Percentiles rank a stretch among this genome's conserved stretches.
phyloP scores from a whole-genome alignment of 2,888 invertebrate genomes.

The Rotaria magnacalcarata region DNA sequence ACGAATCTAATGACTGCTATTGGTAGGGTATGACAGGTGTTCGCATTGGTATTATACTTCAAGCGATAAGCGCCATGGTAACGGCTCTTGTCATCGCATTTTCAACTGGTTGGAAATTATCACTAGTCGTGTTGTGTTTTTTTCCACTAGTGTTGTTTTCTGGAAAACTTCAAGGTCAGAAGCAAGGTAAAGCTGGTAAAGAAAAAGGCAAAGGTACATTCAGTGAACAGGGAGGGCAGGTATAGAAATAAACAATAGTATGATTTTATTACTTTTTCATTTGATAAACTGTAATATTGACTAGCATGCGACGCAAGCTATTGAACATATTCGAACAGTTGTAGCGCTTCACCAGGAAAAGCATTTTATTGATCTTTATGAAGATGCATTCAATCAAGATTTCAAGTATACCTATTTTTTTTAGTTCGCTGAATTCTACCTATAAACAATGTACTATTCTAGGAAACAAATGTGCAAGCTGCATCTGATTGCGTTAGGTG shows the following conservation, averaged over 20 bases:
- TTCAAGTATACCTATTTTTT: neutral
- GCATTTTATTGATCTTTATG: constrained; percentile 49
- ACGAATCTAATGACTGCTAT: too few relatives aligned
- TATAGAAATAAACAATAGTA: neutral
- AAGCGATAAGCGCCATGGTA: neutral
- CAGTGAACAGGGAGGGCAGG: neutral
- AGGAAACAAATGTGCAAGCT: neutral
- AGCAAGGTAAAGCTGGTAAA: neutral
- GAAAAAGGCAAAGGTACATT: neutral
- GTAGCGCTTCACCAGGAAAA: constrained; percentile 54
- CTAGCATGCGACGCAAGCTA: constrained; percentile 57
- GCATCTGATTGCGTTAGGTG: neutral
- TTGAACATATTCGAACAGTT: constrained; percentile 61
- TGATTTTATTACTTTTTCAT: neutral
- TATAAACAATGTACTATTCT: neutral
- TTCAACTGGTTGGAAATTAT: constrained; percentile 63
- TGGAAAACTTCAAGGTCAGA: constrained; percentile 49
- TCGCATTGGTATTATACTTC: constrained; percentile 6
- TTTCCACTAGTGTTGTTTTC: constrained; percentile 59
- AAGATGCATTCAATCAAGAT: neutral
- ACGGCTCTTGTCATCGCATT: constrained; percentile 58
- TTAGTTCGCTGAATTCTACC: neutral
- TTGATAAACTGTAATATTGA: neutral
- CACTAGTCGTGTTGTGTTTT: constrained; percentile 63
- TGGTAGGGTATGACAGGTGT: neutral